Evolutionary conservation across 2,797 vertebrate species (phyloP), one percentile per base, ranked within the genome.

Genomic region (Cynodonichthys magdalenae): DNA sequence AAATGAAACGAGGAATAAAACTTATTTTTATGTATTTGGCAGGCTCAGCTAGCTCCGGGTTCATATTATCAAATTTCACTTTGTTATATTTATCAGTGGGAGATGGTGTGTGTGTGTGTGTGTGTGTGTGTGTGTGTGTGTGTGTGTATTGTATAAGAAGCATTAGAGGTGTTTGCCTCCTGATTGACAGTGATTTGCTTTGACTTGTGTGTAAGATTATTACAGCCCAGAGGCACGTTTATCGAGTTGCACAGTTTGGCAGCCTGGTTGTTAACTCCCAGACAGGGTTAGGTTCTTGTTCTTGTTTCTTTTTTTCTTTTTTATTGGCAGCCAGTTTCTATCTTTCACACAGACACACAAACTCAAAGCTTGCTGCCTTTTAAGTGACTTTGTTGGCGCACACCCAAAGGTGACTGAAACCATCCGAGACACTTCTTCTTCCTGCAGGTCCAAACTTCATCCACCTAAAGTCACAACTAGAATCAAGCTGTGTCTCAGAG

Each of bases 311-410:
- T 59, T 79, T 79, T 39, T 36, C 9, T 36, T 11, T 36, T 36
- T 36, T 36, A 59, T 74, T 74, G 49, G 71, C 41, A 71, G 53
- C 17, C 39, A 63, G 20, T 47, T 27, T 17, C 45, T 47, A 14
- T 49, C 59, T 51, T 11, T 7, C 34, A 34, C 15, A 20, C 52
- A 29, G 18, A 15, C 18, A 8, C 61, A 27, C 63, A 53, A 53
- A 42, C 60, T 59, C 45, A 56, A 63, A 64, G 1, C 18, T 45
- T 19, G 29, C 47, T 68, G 62, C 48, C 47, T 72, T 49, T 63
- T 76, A 56, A 83, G 67, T 61, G 59, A 78, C 72, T 70, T 19
- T 48, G 68, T 57, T 80, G 79, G 79, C 78, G 59, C 52, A 41
- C 29, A 54, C 82, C 75, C 71, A 76, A 24, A 24, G 57, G 51